Conservation (phyloP, 35 echinoderm and acorn worm genomes). For the Apostichopus parvimensis region DNA sequence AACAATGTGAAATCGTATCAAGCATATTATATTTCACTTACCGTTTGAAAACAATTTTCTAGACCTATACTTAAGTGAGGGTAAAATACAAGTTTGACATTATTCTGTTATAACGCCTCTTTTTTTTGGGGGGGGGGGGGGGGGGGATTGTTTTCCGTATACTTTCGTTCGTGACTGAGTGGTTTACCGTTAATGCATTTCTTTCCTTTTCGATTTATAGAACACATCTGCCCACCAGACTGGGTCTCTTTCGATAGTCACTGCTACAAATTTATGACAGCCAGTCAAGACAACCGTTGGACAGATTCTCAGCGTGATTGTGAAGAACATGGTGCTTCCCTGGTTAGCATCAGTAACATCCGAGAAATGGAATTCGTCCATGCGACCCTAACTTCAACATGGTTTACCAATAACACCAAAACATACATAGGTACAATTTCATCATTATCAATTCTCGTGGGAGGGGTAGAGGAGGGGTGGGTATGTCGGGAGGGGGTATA, state of each 20-base stretch:
- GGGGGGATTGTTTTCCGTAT: too few species aligned
- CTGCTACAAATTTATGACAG: slow-evolving; percentile 75
- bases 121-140: too few species aligned
- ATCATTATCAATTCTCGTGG: not conserved
- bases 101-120: too few species aligned
- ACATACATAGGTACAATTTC: slow-evolving; percentile 72
- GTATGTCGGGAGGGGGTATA: not conserved
- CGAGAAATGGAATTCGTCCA: slow-evolving; percentile 90
- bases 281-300: slow-evolving; percentile 48
- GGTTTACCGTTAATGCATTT: too few species aligned
- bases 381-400: slow-evolving; percentile 59
- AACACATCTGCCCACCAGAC: slow-evolving; percentile 27
- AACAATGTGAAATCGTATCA: too few species aligned
- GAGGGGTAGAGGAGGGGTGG: not conserved
- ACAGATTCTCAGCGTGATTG: slow-evolving; percentile 73
- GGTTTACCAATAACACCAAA: slow-evolving; percentile 59
- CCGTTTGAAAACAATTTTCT: too few species aligned
- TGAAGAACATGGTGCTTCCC: slow-evolving; percentile 48
- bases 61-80: too few species aligned
- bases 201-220: not conserved
- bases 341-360: slow-evolving; percentile 74
- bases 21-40: too few species aligned
- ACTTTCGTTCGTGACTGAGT: too few species aligned
- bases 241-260: slow-evolving; percentile 67
- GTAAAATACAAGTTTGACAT: too few species aligned